Evolutionary conservation across 2,888 invertebrate species (phyloP).

Genomic region (Spisula solida): DNA sequence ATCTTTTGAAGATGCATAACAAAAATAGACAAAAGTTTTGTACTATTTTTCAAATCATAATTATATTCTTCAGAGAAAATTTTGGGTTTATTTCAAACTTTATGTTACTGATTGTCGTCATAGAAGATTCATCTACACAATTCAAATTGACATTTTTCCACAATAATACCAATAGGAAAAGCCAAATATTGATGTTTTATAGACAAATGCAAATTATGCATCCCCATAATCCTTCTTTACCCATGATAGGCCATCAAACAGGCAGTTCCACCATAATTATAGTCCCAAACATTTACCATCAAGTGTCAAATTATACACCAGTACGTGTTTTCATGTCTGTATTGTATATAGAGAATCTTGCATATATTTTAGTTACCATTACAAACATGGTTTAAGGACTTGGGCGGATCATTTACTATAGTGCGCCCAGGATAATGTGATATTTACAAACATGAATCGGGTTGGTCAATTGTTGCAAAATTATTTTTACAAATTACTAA

Average conservation of each 20-base stretch:
- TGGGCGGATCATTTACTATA: too few species aligned
- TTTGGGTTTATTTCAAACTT: neutral
- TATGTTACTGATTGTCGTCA: neutral
- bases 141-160: neutral
- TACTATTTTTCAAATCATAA: too few species aligned
- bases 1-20: too few species aligned
- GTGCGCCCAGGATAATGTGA: too few species aligned
- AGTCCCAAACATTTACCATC: neutral
- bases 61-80: too few species aligned
- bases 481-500: too few species aligned
- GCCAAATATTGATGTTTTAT: conserved; percentile 17
- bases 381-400: too few species aligned
- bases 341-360: too few species aligned
- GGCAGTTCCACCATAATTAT: neutral
- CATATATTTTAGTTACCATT: too few species aligned
- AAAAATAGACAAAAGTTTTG: too few species aligned
- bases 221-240: neutral
- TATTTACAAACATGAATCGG: too few species aligned
- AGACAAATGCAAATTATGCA: neutral
- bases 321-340: neutral
- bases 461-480: too few species aligned
- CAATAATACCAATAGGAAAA: neutral
- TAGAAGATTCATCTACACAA: neutral
- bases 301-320: neutral
- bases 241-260: neutral